Base-by-base conservation (phyloP, 2,888 invertebrate species). In the Chaetoderma sp. region DNA sequence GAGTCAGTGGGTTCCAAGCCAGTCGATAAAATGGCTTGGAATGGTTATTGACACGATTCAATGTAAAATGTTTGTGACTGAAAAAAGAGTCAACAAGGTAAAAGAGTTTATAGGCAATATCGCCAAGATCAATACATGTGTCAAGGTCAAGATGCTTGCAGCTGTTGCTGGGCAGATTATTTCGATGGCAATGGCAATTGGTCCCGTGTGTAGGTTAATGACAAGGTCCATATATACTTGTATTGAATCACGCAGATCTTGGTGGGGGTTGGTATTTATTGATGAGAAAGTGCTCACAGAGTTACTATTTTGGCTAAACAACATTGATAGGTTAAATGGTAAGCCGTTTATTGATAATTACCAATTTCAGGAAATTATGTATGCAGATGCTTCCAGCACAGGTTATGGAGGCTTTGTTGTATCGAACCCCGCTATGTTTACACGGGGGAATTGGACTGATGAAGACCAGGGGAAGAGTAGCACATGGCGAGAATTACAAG, bases 401-500 rank as follows among this genome's bases (percentile, higher is more conserved):
- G 49, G 49, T 21, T 47, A 25, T 21, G 49, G 4, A 13, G 49
- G 49, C 21, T 47, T 25, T 23, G 21, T 21, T 23, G 49, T 47
- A 2, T 21, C 21, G 4, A 27, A 4, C 16, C 23, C n/a, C 16
- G 49, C 4, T 2, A 3, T 27, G 2, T 16, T 47, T 4, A 25
- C 49, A 2, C 49, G 25, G 3, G 62, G 62, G 13, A 44, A 27
- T 21, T 62, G 55, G 56, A 21, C 44, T n/a, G 39, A 28, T 3
- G 16, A 18, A 13, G 62, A 62, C 32, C 42, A 10, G 16, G n/a
- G 2, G 16, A 10, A 10, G 16, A 63, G 63, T 21, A 56, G 49
- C 4, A 63, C 50, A 4, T 63, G 57, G 63, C 49, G 49, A 16
- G 58, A 63, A 30, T 30, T 63, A 2, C 36, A 57, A 23, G 58